Evolutionary conservation across 1,140 invertebrate genomes (phyloP), one percentile per base, ranked within the genome.

Genomic region (Oncopeltus fasciatus): DNA sequence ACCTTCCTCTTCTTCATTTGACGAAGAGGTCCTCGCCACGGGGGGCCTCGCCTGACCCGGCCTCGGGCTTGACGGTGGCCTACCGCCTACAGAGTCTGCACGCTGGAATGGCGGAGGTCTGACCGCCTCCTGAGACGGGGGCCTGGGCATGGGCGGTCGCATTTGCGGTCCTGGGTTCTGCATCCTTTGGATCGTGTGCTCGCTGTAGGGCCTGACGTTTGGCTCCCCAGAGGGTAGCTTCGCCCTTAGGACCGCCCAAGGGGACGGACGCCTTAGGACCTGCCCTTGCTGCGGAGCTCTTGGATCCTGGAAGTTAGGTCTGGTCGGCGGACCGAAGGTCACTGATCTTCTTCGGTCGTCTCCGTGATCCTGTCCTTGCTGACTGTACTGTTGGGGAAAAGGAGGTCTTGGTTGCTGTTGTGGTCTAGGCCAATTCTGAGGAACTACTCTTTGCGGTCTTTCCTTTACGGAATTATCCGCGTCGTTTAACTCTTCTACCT

Each of bases 211-310:
- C 1, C 12, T 53, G 51, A 18, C 14, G 9, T 20, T 57, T 31
- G n/a, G 47, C 57, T 31, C 46, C 20, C 43, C 65, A 2, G 57
- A 33, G 5, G 65, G 65, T 49, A 66, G 44, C 46, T 66, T 66
- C 43, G 57, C 57, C 18, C 59, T 63, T 8, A 66, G 49, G 8
- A 66, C 43, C 3, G 61, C 61, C 65, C 65, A 66, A 47, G 65
- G 61, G 12, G 62, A 63, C 28, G 57, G 58, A 24, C 65, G 46
- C 27, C 65, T 31, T 26, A 66, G 44, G 2, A 26, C 47, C 2
- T 57, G 28, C n/a, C 53, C 28, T 46, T 57, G 59, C 3, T 57
- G 51, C n/a, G 20, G 59, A 18, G 43, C 38, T 9, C 12, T 20
- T 9, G 46, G 14, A 11, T 53, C 58, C 16, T 49, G 59, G 3